Percentiles rank a stretch among this genome's conserved stretches.
phyloP scores from a whole-genome alignment of 2,888 invertebrate species.

The Drosophila anceps region DNA sequence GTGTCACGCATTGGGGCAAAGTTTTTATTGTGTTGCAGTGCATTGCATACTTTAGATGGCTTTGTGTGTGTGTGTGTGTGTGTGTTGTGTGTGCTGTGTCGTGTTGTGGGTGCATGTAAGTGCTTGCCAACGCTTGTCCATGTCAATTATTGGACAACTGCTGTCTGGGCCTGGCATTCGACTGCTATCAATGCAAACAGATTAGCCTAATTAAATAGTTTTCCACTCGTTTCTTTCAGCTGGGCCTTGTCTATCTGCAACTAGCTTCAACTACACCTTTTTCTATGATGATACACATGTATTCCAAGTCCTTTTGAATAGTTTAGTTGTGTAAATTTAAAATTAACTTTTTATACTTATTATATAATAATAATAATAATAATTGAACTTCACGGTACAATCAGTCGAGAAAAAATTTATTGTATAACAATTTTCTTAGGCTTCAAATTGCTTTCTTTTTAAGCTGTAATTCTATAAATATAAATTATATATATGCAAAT shows the following conservation, averaged over 20 bases:
- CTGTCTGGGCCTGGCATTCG: constrained; percentile 12
- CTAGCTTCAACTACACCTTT: background rate
- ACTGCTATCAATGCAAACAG: constrained; percentile 58
- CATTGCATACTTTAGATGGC: constrained; percentile 38
- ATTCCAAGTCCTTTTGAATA: background rate
- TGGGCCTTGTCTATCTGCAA: constrained; percentile 18
- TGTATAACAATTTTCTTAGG: no score
- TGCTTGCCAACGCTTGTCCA: constrained; percentile 16
- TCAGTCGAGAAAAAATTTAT: no score
- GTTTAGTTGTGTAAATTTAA: background rate
- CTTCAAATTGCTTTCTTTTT: background rate
- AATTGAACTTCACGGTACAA: no score
- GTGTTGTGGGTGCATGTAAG: constrained; percentile 14
- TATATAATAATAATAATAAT: background rate
- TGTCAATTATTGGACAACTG: constrained; percentile 22
- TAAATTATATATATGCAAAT: background rate
- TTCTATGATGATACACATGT: background rate
- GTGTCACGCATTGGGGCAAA: constrained; percentile 25
- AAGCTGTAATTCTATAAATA: background rate
- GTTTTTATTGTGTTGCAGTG: constrained; percentile 39
- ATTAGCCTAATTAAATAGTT: constrained; percentile 75
- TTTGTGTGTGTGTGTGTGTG: background rate
- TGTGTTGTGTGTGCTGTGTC: background rate
- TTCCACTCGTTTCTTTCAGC: constrained; percentile 37
- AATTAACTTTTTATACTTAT: no score